phyloP scores from a whole-genome alignment of 2,113 vertebrate genomes.

The Dendrocopos noguchii region DNA sequence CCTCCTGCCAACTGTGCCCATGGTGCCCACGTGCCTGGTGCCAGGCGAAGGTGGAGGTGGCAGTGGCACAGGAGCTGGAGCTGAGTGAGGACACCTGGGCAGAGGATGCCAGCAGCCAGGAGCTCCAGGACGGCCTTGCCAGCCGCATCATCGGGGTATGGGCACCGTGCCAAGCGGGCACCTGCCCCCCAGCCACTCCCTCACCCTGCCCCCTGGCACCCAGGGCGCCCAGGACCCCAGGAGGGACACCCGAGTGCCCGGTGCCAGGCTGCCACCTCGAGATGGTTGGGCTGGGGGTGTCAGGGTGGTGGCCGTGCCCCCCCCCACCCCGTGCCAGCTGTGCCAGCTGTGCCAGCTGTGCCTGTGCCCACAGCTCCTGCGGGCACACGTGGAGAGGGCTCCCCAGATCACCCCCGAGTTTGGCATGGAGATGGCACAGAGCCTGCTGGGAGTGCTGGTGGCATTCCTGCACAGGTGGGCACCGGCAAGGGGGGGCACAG shows the following conservation, averaged over 20 bases:
- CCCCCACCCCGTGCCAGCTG: too few relatives aligned
- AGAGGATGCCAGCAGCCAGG: neutral
- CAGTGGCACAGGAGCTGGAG: conserved; percentile 21
- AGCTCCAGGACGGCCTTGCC: conserved; percentile 11
- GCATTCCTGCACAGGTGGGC: conserved; percentile 82
- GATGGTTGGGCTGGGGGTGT: too few relatives aligned
- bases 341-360: neutral
- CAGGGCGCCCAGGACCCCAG: too few relatives aligned
- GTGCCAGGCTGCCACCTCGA: neutral
- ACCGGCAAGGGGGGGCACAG: conserved; percentile 69
- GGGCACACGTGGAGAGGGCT: conserved; percentile 86
- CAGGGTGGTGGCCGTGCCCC: accelerated
- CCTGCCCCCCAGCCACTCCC: neutral
- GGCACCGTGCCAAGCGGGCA: accelerated
- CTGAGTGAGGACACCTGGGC: conserved; percentile 30
- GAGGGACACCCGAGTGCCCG: neutral
- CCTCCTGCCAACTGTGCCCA: neutral
- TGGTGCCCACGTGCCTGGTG: too few relatives aligned
- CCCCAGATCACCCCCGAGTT: conserved; percentile 84
- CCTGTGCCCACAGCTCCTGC: conserved; percentile 78
- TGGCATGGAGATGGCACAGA: conserved; percentile 84
- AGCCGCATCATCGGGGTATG: neutral
- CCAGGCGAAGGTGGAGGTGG: conserved; percentile 23
- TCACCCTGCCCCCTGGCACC: neutral
- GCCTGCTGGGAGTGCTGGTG: conserved; percentile 85